phyloP scores from a whole-genome alignment of 2,113 vertebrate genomes.

The Macquaria australasica region DNA sequence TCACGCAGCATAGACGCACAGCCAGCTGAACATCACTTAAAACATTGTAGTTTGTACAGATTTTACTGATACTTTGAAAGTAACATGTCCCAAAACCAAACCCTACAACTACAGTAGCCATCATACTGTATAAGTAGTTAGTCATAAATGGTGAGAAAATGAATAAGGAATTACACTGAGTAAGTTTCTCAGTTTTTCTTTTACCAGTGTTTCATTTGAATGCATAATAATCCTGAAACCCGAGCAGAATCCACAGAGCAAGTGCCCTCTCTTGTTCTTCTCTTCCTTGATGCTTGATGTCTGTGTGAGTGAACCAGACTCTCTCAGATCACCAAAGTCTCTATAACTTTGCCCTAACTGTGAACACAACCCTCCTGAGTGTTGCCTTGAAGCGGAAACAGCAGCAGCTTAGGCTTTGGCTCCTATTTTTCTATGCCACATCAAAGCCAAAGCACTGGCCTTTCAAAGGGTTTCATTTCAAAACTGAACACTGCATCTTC shows the following conservation, averaged over 20 bases:
- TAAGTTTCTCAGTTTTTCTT: not conserved
- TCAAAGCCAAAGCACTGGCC: conserved; percentile 24
- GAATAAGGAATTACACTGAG: not conserved
- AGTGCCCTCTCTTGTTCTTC: conserved; percentile 11
- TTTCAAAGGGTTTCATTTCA: conserved; percentile 7
- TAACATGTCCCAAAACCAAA: not conserved
- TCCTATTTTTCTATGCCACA: conserved; percentile 5
- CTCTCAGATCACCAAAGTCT: conserved; percentile 46
- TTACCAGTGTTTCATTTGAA: not conserved
- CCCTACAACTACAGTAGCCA: not conserved
- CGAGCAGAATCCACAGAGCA: conserved; percentile 1
- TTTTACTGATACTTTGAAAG: not conserved
- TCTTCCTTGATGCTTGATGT: conserved; percentile 13
- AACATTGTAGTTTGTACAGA: not conserved
- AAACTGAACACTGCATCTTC: not conserved
- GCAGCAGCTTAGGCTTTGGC: conserved; percentile 12
- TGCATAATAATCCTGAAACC: conserved; percentile 11
- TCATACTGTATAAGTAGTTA: not conserved
- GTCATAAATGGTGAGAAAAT: not conserved
- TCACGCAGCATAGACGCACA: not conserved
- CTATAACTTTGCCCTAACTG: conserved; percentile 22
- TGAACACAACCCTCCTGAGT: conserved; percentile 32
- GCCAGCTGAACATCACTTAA: not conserved
- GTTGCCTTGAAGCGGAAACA: conserved; percentile 52
- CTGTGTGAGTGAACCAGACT: conserved; percentile 26